phyloP scores from a whole-genome alignment of 1,140 invertebrate species.

The Trypoxylus dichotomus region DNA sequence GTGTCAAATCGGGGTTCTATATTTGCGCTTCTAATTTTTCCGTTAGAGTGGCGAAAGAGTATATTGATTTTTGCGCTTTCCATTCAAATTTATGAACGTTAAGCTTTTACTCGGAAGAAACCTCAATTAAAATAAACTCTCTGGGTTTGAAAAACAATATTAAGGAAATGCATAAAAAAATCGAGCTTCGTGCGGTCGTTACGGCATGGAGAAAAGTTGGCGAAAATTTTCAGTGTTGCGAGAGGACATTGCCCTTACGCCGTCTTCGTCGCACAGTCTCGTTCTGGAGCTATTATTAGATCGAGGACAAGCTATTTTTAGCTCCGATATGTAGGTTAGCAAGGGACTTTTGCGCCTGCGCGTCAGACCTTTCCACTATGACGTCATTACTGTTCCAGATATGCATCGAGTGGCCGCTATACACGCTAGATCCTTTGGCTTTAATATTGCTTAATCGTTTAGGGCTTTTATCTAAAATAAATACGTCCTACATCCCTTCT shows the following conservation, averaged over 20 bases:
- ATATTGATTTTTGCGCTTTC: not conserved
- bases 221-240: not conserved
- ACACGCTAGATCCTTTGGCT: not conserved
- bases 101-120: too few species aligned
- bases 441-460: slow-evolving; percentile 10
- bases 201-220: not conserved
- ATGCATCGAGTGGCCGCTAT: slow-evolving; percentile 26
- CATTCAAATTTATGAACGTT: too few species aligned
- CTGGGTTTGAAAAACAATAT: too few species aligned
- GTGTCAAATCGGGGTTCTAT: not conserved
- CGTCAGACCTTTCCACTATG: slow-evolving; percentile 40
- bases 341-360: slow-evolving; percentile 42
- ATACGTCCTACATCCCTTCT: not conserved
- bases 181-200: too few species aligned
- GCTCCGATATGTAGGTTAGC: slow-evolving; percentile 49
- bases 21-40: not conserved
- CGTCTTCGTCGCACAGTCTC: slow-evolving; percentile 40
- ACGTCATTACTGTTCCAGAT: slow-evolving; percentile 52
- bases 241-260: slow-evolving; percentile 45
- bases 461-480: not conserved
- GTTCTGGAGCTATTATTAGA: slow-evolving; percentile 52
- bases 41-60: not conserved
- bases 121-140: too few species aligned
- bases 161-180: too few species aligned
- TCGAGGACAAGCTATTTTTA: slow-evolving; percentile 53